Base-by-base conservation (phyloP, 2,888 invertebrate genomes). In the Cheiracanthium punctorium region DNA sequence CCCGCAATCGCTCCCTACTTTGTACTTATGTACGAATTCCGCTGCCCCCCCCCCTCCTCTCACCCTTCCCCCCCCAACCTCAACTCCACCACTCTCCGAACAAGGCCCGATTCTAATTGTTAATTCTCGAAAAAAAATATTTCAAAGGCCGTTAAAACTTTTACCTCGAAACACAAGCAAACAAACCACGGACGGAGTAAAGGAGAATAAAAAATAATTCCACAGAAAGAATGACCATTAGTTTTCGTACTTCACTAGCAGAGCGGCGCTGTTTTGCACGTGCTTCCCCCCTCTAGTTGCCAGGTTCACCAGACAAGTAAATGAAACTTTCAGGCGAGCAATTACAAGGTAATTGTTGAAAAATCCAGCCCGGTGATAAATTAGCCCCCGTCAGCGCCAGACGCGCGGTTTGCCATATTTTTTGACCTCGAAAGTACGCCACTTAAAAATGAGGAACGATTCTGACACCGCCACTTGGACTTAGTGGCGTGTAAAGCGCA, bases 311-410 rank as follows among this genome's bases (percentile, higher is more conserved):
- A 85, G 84, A 85, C 84, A 79, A 85, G 84, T 85, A 85, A 85
- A 85, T 85, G 84, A 85, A 85, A 85, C 69, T 79, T 84, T 73
- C 65, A 48, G 74, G 79, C 79, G 79, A 79, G 84, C 84, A 85
- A 85, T 85, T 85, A 85, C 84, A 79, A 69, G 79, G 84, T 85
- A 85, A 85, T 85, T 85, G 84, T 85, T 85, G 84, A 85, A 85
- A 85, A 85, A 85, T 85, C 79, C 73, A 48, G 30, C 52, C 17
- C 79, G 41, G 58, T 85, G 84, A 85, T 85, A 85, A 85, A 85
- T 79, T 79, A 85, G 74, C 29, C 69, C 10, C 41, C 69, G 84
- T 85, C 84, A 79, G 58, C 58, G 41, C 17, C 84, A 85, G 84
- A 79, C 79, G 74, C 52, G 77, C 74, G 79, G 84, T 85, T 85